Base-by-base conservation (phyloP, 2,113 vertebrate genomes). In the Caloenas nicobarica region DNA sequence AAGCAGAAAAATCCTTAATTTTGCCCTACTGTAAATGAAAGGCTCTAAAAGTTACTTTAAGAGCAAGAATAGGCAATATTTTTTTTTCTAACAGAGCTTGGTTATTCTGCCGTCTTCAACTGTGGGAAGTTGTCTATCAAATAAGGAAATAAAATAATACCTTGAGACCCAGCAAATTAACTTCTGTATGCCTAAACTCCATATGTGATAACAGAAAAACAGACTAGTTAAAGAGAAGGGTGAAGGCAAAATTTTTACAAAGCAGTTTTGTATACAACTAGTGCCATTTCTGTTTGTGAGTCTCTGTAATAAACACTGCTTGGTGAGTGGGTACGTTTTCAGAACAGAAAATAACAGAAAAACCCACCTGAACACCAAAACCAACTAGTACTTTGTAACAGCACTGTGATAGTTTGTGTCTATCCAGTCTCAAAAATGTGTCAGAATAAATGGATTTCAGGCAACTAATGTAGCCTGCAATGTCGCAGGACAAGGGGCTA, bases 251-350 rank as follows among this genome's bases (percentile, higher is more conserved):
- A 8, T 18, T 70, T 74, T 40, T 53, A 38, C 15, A 10, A 54
- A 73, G 21, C 0, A 0, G 1, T n/a, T 70, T 61, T 53, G 16
- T 25, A 17, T 61, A 40, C 10, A 38, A 16, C 13, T 40, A 15
- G 11, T 48, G 51, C 5, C 34, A 4, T 19, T 40, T 84, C 16
- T 54, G 2, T 76, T 40, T 72, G 8, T 42, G n/a, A 74, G 11
- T 58, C 9, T 88, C 26, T 60, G 2, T n/a, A 71, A 53, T 57
- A n/a, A 73, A n/a, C 33, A 15, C 18, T 78, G 22, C 34, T 78
- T 54, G 16, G 9, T 73, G 38, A 34, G 21, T 53, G 26, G 0
- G 1, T 57, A 23, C 15, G 9, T 70, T 91, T 74, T 79, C 40
- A 61, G 66, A 79, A 40, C 10, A 42, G 22, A 61, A 48, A 84